phyloP scores from a whole-genome alignment of 2,113 vertebrate species.

The Amblyopsis rosae region DNA sequence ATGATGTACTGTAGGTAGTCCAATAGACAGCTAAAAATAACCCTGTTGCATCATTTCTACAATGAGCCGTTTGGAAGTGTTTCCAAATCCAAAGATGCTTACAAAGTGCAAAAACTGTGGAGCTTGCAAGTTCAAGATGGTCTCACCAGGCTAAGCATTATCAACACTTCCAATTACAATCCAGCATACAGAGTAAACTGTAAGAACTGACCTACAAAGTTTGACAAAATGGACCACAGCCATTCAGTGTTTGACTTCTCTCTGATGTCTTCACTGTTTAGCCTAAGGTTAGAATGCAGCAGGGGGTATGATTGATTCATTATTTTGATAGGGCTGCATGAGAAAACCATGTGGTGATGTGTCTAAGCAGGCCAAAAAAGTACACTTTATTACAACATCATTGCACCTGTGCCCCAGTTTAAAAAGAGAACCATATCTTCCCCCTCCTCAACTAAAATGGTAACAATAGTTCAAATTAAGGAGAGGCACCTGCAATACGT shows the following conservation, averaged over 20 bases:
- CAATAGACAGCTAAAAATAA: too few relatives aligned
- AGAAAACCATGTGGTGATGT: constrained; percentile 24
- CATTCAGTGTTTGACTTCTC: constrained; percentile 5
- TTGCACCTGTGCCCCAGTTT: constrained; percentile 34
- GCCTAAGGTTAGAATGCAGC: constrained; percentile 21
- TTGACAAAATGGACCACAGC: neutral
- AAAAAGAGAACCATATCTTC: neutral
- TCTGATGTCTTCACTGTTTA: constrained; percentile 10
- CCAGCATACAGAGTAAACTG: neutral
- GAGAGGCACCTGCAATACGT: too few relatives aligned
- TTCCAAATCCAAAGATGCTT: too few relatives aligned
- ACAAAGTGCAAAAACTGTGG: too few relatives aligned
- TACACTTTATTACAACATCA: constrained; percentile 29
- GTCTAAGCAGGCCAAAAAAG: constrained; percentile 45
- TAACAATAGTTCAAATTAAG: too few relatives aligned
- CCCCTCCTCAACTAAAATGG: neutral
- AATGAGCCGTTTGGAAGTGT: too few relatives aligned
- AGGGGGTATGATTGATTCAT: constrained; percentile 39
- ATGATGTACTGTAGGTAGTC: too few relatives aligned
- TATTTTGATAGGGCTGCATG: constrained; percentile 5
- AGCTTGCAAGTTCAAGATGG: too few relatives aligned
- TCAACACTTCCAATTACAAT: neutral
- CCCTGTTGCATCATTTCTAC: too few relatives aligned
- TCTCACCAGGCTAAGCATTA: neutral
- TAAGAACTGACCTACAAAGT: neutral